Conservation (phyloP, 2,113 vertebrate genomes). For the Neolamprologus variostigma region DNA sequence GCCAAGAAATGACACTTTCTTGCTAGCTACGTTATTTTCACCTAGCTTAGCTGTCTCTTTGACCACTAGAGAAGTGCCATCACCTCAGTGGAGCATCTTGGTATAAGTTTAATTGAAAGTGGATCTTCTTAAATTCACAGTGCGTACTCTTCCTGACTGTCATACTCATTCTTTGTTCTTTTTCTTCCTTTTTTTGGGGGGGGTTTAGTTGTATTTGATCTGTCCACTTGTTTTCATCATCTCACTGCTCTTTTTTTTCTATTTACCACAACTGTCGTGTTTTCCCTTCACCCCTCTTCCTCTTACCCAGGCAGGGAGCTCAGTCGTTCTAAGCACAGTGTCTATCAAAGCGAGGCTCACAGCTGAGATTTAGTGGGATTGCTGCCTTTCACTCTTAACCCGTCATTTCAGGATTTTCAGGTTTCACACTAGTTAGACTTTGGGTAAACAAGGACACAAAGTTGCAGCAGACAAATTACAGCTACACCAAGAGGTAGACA, state of each 20-base stretch:
- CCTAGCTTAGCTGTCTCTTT: background rate
- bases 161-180: background rate
- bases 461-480: background rate
- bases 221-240: background rate
- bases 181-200: background rate
- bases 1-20: background rate
- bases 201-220: background rate
- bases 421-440: conserved; percentile 14
- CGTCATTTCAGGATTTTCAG: conserved; percentile 30
- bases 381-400: conserved; percentile 2
- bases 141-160: background rate
- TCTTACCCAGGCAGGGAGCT: conserved; percentile 13
- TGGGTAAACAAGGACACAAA: conserved; percentile 20
- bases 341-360: conserved; percentile 48
- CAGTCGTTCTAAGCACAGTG: conserved; percentile 14
- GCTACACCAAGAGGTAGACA: background rate
- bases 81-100: background rate
- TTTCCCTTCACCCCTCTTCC: background rate
- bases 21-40: background rate
- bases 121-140: background rate
- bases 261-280: background rate
- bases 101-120: background rate
- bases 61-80: no score
- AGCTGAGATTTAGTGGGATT: conserved; percentile 30
- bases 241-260: background rate